Base-by-base conservation (phyloP, 2,888 invertebrate genomes). In the Eupithecia abbreviata region DNA sequence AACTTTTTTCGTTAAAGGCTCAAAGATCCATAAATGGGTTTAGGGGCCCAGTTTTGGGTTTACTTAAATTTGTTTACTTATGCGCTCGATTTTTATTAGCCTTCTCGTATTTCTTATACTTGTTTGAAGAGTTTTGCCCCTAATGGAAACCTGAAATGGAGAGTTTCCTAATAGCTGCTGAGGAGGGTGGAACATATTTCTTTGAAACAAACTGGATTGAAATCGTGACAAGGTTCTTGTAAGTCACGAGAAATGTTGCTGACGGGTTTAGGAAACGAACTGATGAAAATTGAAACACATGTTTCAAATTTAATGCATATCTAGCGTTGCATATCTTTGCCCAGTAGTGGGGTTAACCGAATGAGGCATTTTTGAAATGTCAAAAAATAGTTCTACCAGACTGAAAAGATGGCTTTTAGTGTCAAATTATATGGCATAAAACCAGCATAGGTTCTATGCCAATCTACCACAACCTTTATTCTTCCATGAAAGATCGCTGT, bases 1-100 rank as follows among this genome's bases (percentile, higher is more conserved):
- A 93, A 93, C 89, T 93, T 93, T 93, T 93, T 93, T 91, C 91
- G 90, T 91, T 91, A 91, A 90, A 89, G 90, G 89, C 89, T 89
- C 89, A 88, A 90, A 91, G 88, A 90, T 90, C 91, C 89, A 90
- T 90, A 91, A 91, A 92, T 91, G 89, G 90, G 90, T 91, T 92
- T 89, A 86, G 87, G 88, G 87, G 85, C 87, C 87, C 81, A 77
- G 86, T 84, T 87, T 84, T 83, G 72, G 85, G 85, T 85, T 87
- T 82, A 84, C 87, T 85, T 84, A 86, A 88, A 89, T 88, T 87
- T 89, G 89, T 90, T 90, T 89, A 84, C 84, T 83, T 84, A 85
- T 85, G 84, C 82, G 82, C 84, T 87, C 83, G 82, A 82, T 84
- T 86, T 88, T 87, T 86, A 83, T 87, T 85, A 81, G 84, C 85